phyloP scores from a whole-genome alignment of 2,797 vertebrate genomes.

The Schizopygopsis pylzovi region DNA sequence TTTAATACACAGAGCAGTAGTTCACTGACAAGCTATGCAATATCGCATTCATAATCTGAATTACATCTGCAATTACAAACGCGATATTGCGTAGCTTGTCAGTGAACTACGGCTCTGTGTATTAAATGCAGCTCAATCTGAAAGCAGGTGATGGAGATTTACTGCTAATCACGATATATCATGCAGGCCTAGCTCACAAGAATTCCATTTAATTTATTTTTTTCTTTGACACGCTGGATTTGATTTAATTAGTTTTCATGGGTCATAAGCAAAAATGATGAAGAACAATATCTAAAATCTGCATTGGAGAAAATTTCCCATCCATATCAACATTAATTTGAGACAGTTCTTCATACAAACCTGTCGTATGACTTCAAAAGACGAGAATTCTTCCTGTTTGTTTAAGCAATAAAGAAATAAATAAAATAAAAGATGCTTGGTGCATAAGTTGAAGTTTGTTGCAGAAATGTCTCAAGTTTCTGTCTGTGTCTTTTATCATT shows the following conservation, averaged over 20 bases:
- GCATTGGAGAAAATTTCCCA: neutral
- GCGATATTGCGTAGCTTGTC: too few relatives aligned
- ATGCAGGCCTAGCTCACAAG: neutral
- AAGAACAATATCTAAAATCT: neutral
- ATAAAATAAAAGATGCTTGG: neutral
- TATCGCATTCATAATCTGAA: too few relatives aligned
- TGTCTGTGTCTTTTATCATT: slow-evolving; percentile 27
- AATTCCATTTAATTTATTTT: neutral
- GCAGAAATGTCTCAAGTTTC: neutral
- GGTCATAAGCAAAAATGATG: neutral
- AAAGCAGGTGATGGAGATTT: too few relatives aligned
- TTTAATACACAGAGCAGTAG: too few relatives aligned
- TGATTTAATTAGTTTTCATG: neutral
- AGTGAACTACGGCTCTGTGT: too few relatives aligned
- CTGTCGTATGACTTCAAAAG: neutral
- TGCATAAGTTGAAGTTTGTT: neutral
- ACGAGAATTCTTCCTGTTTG: neutral
- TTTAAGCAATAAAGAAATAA: too few relatives aligned
- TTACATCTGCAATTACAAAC: too few relatives aligned
- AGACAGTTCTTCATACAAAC: neutral
- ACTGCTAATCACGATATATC: too few relatives aligned
- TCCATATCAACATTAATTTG: neutral
- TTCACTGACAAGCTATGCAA: too few relatives aligned
- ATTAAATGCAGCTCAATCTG: too few relatives aligned
- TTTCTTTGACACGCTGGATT: neutral